These are phyloP conservation scores for Aphis craccivora DNA, from an alignment of 1,140 invertebrate genomes.

Conservation along the genomic window DNA sequence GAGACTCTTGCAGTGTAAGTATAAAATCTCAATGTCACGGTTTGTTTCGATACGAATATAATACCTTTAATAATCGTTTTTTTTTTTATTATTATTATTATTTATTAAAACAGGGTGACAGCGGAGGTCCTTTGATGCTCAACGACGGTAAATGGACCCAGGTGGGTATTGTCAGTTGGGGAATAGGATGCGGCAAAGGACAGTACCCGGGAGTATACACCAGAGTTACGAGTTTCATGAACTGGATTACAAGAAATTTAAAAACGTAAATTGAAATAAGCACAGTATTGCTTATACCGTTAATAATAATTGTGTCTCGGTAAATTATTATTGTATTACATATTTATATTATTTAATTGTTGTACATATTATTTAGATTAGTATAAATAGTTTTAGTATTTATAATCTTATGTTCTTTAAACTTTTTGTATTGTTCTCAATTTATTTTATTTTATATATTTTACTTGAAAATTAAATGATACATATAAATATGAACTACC, in stretches of 20 bases:
- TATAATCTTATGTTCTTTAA: constrained; percentile 41
- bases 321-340: constrained; percentile 36
- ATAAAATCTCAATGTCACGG: background rate
- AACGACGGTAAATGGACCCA: constrained; percentile 80
- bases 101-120: constrained; percentile 79
- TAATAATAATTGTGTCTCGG: background rate
- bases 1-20: constrained; percentile 89
- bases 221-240: constrained; percentile 76
- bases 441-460: constrained; percentile 21
- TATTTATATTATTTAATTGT: background rate
- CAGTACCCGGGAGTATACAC: constrained; percentile 91
- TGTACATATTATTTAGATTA: constrained; percentile 27
- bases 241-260: constrained; percentile 80
- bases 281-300: background rate
- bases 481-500: background rate
- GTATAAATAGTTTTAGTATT: constrained; percentile 28
- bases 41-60: too few species aligned
- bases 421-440: constrained; percentile 43
- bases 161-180: constrained; percentile 92
- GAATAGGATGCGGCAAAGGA: constrained; percentile 90
- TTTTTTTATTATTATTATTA: too few species aligned
- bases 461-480: background rate
- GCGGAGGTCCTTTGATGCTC: constrained; percentile 88
- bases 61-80: background rate
- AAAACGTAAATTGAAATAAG: constrained; percentile 64